A percentile compares a stretch with the other conserved stretches of the same genome.
These are phyloP conservation scores for Takifugu flavidus DNA, from an alignment of 2,113 vertebrate genomes.

Conservation along the genomic window DNA sequence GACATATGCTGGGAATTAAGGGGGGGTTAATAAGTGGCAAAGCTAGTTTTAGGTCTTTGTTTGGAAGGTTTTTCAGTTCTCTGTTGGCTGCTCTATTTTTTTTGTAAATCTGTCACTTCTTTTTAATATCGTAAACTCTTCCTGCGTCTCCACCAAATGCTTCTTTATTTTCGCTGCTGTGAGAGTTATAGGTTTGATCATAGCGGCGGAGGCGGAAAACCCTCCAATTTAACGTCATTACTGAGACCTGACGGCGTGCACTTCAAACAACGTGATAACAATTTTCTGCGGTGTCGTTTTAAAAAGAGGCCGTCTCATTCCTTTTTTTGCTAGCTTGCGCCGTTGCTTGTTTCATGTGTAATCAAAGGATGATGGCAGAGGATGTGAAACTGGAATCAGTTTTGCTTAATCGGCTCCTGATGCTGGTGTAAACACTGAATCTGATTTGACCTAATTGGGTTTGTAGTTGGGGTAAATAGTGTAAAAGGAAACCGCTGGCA, in stretches of 20 bases:
- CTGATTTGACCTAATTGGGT: conserved; percentile 70
- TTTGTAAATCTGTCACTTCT: neutral
- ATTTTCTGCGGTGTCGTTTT: neutral
- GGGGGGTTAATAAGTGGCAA: conserved; percentile 5
- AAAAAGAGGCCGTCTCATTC: neutral
- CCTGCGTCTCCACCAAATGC: no score
- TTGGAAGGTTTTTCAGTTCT: neutral
- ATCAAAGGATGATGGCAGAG: conserved; percentile 28
- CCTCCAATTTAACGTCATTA: no score
- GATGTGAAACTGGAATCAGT: conserved; percentile 55
- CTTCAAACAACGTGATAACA: no score
- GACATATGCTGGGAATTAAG: conserved; percentile 9
- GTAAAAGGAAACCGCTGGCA: conserved; percentile 59
- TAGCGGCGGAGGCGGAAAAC: no score
- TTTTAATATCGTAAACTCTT: no score
- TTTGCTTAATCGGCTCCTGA: conserved; percentile 67
- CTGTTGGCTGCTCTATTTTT: neutral
- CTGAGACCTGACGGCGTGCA: no score
- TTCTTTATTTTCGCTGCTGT: no score
- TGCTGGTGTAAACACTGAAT: conserved; percentile 67
- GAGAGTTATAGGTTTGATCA: no score
- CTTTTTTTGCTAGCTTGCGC: neutral
- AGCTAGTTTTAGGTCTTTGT: neutral
- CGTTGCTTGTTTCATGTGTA: conserved; percentile 7
- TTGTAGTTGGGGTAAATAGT: conserved; percentile 71